These are phyloP conservation scores for Atta cephalotes DNA, from an alignment of 1,140 invertebrate species.

Conservation along the genomic window DNA sequence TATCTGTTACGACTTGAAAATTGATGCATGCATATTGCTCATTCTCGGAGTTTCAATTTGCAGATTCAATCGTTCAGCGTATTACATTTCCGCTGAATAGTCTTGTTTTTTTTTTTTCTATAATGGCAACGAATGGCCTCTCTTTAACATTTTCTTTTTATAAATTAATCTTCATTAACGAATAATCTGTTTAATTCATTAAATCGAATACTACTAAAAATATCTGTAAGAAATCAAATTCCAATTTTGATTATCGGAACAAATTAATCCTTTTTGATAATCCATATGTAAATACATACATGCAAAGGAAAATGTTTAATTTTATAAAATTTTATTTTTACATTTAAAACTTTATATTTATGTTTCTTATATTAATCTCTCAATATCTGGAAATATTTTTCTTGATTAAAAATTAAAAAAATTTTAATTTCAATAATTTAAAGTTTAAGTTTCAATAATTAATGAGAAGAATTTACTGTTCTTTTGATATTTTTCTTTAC, in stretches of 20 bases:
- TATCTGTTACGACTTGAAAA: constrained; percentile 18
- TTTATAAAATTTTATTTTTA: neutral
- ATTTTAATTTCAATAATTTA: too few relatives aligned
- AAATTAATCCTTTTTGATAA: neutral
- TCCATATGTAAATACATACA: neutral
- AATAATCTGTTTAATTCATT: constrained; percentile 1
- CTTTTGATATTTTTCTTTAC: neutral
- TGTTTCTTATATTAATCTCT: neutral
- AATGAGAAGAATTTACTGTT: neutral
- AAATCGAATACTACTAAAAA: neutral
- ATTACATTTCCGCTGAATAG: neutral
- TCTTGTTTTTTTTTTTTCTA: neutral
- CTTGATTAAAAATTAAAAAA: neutral
- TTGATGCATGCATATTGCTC: neutral
- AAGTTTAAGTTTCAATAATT: neutral
- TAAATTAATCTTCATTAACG: neutral
- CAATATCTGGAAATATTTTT: neutral
- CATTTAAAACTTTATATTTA: neutral
- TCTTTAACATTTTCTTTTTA: neutral
- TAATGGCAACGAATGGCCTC: neutral
- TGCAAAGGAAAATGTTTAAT: neutral
- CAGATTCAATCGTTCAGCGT: neutral
- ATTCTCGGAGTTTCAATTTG: neutral
- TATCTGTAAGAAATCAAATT: neutral
- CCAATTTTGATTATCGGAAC: neutral